Conservation (phyloP, 2,888 invertebrate species). For the Dinocampus coccinellae region DNA sequence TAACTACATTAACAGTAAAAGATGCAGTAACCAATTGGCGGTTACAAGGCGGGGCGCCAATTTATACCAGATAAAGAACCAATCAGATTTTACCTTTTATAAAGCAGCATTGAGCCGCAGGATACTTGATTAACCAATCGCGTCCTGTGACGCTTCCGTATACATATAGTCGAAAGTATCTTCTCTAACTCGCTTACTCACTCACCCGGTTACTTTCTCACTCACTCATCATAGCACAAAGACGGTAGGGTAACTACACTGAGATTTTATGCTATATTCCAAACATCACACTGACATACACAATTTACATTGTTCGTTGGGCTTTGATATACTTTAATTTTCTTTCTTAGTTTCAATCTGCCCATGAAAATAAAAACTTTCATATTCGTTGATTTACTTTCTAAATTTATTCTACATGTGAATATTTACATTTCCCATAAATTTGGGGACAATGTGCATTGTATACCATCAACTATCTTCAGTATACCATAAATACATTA, state of each 20-base stretch:
- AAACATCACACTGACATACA: slow-evolving; percentile 1
- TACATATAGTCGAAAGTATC: slow-evolving; percentile 32
- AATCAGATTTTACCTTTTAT: slow-evolving; percentile 67
- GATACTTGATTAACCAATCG: slow-evolving; percentile 68
- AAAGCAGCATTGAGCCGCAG: slow-evolving; percentile 65
- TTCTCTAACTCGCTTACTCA: slow-evolving; percentile 18
- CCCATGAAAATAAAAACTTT: not conserved
- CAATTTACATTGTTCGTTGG: not conserved
- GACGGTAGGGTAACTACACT: not conserved
- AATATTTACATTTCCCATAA: not conserved
- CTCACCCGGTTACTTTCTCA: slow-evolving; percentile 12
- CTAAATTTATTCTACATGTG: not conserved
- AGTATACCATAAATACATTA: not conserved
- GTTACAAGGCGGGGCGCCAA: slow-evolving; percentile 65
- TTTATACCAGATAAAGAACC: slow-evolving; percentile 65
- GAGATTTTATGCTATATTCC: not conserved
- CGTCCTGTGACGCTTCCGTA: slow-evolving; percentile 60
- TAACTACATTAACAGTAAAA: slow-evolving; percentile 49
- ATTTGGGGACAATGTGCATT: not conserved
- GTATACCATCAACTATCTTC: not conserved
- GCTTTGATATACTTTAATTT: not conserved
- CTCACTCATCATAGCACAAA: slow-evolving; percentile 8
- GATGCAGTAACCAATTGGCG: slow-evolving; percentile 66
- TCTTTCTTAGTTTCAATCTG: not conserved
- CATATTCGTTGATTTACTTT: not conserved